Base-by-base conservation (phyloP, 2,113 vertebrate genomes). In the Murina feae region DNA sequence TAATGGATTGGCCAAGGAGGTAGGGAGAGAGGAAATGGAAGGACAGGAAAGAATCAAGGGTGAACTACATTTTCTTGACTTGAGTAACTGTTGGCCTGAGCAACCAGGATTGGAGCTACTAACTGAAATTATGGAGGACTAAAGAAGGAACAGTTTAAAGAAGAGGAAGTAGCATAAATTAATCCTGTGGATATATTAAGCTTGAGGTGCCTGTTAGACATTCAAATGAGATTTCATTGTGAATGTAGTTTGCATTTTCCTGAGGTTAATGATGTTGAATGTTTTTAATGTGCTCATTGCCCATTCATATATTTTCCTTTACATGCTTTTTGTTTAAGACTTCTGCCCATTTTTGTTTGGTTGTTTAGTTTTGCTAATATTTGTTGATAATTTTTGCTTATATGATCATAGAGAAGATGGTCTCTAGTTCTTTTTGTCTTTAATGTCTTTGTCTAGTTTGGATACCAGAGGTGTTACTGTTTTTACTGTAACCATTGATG, bases 181-280 rank as follows among this genome's bases (percentile, higher is more conserved):
- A 49, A 3, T 53, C 44, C 23, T 20, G 49, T 80, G 17, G 32
- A 66, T 49, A 68, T 37, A 55, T 49, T 84, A 66, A 88, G 16
- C 32, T 47, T 58, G 47, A 37, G 20, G 9, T 63, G 5, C 37
- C 32, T 60, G 21, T 68, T 84, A 85, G 44, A 80, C 12, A 39
- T 74, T 63, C 16, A 72, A 53, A 86, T 60, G 74, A 17, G 30
- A 32, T 47, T 72, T 76, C 20, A 17, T 2, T 88, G 32, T 76
- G 80, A 63, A 88, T 66, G 81, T 68, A 55, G 42, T 91, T 96
- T 86, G 23, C 13, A 58, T 76, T 94, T 95, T 91, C 32, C 63
- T 51, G 13, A 60, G 44, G 16, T 32, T 82, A 66, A 51, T 85
- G 25, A 80, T 66, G 6, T 44, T 58, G 23, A 82, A 14, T 85